Percentiles rank a stretch among this genome's conserved stretches.
phyloP scores from a whole-genome alignment of 1,140 invertebrate genomes.

The Saccostrea cuccullata region DNA sequence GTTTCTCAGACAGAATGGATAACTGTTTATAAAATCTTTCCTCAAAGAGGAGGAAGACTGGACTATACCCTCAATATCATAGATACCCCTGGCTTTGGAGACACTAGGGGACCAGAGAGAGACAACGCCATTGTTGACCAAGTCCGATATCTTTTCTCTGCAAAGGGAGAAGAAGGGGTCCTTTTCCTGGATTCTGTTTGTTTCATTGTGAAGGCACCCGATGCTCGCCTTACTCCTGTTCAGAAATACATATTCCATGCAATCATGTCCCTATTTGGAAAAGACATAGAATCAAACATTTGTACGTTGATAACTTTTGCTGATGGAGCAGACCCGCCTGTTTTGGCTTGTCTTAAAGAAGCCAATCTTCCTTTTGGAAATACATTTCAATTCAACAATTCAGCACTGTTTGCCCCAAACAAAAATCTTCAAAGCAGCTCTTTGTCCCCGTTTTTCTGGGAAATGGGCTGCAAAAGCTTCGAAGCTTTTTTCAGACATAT shows the following conservation, averaged over 20 bases:
- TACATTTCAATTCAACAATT: slow-evolving; percentile 60
- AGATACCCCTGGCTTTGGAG: slow-evolving; percentile 59
- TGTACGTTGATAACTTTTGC: slow-evolving; percentile 64
- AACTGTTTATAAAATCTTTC: slow-evolving; percentile 55
- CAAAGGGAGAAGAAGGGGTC: slow-evolving; percentile 49
- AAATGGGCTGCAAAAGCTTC: slow-evolving; percentile 59
- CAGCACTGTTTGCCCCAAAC: slow-evolving; percentile 51
- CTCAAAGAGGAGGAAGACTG: slow-evolving; percentile 21
- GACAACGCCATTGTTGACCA: slow-evolving; percentile 53
- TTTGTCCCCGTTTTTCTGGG: slow-evolving; percentile 53
- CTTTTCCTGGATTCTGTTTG: slow-evolving; percentile 58
- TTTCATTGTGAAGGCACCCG: slow-evolving; percentile 52
- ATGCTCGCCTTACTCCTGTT: slow-evolving; percentile 49
- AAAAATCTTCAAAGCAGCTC: background rate
- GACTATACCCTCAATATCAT: slow-evolving; percentile 42
- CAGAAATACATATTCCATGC: slow-evolving; percentile 64
- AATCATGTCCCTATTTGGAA: slow-evolving; percentile 65
- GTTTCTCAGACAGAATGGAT: slow-evolving; percentile 62
- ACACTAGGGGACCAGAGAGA: slow-evolving; percentile 56
- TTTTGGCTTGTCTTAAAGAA: slow-evolving; percentile 53
- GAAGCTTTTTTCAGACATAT: slow-evolving; percentile 48
- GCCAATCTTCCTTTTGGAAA: slow-evolving; percentile 53
- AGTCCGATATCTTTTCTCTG: slow-evolving; percentile 50
- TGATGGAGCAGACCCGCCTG: slow-evolving; percentile 58
- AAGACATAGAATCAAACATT: slow-evolving; percentile 65